These are phyloP conservation scores for Scytalopus superciliaris DNA, from an alignment of 2,113 vertebrate species.

Conservation along the genomic window DNA sequence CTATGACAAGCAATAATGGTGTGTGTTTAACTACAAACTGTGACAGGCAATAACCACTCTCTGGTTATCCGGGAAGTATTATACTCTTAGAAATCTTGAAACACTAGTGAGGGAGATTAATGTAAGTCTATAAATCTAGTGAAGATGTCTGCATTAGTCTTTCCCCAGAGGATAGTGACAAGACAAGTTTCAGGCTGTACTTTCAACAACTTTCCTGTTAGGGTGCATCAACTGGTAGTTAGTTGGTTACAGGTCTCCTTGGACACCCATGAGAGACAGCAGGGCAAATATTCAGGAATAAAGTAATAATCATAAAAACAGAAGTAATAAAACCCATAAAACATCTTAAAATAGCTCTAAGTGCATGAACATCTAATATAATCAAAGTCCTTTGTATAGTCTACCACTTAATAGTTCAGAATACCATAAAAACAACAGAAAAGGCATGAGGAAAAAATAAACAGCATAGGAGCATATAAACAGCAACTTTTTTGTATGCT, in stretches of 20 bases:
- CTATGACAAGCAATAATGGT: not conserved
- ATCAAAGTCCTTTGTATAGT: not conserved
- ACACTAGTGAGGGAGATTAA: not conserved
- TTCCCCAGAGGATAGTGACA: not conserved
- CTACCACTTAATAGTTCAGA: not conserved
- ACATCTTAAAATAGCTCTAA: not conserved
- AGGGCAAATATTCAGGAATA: not conserved
- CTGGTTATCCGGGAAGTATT: conserved; percentile 25
- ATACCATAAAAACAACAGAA: not conserved
- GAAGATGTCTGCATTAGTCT: not conserved
- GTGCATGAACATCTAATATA: not conserved
- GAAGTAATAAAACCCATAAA: not conserved
- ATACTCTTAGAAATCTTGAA: conserved; percentile 21
- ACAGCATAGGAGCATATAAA: not conserved
- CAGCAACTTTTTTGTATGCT: not conserved
- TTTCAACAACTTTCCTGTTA: conserved; percentile 34
- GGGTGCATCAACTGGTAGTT: not conserved
- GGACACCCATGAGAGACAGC: not conserved
- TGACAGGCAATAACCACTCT: conserved; percentile 21
- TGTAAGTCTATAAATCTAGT: conserved; percentile 22
- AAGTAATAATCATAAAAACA: not conserved
- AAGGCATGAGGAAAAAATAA: not conserved
- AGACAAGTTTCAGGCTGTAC: conserved; percentile 15
- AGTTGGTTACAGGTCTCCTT: not conserved
- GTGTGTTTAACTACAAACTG: not conserved